Evolutionary conservation across 2,113 vertebrate genomes (phyloP).

Genomic region (Dermatemys mawii): DNA sequence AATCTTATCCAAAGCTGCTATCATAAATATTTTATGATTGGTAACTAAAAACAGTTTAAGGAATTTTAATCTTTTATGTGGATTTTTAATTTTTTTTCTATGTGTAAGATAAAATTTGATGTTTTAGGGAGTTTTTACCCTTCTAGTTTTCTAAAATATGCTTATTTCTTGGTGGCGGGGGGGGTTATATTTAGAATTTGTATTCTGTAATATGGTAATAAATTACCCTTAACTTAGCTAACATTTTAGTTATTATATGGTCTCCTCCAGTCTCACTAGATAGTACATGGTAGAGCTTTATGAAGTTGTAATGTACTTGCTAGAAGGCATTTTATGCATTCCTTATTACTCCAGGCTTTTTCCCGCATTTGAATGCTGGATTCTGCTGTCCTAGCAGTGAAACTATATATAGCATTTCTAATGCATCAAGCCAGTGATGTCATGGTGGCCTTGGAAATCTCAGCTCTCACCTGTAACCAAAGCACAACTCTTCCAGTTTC

Average conservation of each 20-base stretch:
- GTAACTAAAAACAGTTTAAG: slow-evolving; percentile 35
- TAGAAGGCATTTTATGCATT: slow-evolving; percentile 54
- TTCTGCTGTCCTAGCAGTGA: slow-evolving; percentile 71
- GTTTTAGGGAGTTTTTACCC: slow-evolving; percentile 26
- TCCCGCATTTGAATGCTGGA: slow-evolving; percentile 59
- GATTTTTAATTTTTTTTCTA: neutral
- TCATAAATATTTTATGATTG: slow-evolving; percentile 30
- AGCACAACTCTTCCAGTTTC: slow-evolving; percentile 50
- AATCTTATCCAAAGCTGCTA: slow-evolving; percentile 14
- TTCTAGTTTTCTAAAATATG: neutral
- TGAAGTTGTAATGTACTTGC: slow-evolving; percentile 6
- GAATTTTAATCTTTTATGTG: slow-evolving; percentile 28
- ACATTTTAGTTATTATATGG: slow-evolving; percentile 16
- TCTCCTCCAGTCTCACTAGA: slow-evolving; percentile 17
- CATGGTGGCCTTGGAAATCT: slow-evolving; percentile 77
- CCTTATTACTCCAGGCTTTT: slow-evolving; percentile 51
- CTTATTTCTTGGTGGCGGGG: slow-evolving; percentile 22
- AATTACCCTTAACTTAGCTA: slow-evolving; percentile 10
- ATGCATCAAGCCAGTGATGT: slow-evolving; percentile 74
- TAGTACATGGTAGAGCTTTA: neutral
- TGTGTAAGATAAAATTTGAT: neutral
- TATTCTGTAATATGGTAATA: neutral
- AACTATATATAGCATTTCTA: slow-evolving; percentile 75
- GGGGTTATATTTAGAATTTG: neutral
- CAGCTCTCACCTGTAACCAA: slow-evolving; percentile 76